Conservation (phyloP, 2,888 invertebrate genomes). For the Drosophila aldrichi region DNA sequence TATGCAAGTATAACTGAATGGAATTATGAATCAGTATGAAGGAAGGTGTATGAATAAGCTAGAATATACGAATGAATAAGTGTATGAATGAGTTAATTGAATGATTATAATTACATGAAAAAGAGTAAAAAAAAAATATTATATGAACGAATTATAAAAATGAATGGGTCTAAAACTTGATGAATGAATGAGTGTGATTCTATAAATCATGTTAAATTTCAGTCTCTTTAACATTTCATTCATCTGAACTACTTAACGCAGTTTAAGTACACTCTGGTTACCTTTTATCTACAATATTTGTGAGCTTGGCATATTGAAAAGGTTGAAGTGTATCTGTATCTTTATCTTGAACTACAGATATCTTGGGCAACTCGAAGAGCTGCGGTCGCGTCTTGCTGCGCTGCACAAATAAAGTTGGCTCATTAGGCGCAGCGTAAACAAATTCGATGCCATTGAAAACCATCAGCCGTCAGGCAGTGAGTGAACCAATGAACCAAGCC, state of each 20-base stretch:
- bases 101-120: too few relatives aligned
- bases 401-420: conserved; percentile 66
- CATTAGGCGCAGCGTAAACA: conserved; percentile 76
- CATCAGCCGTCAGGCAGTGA: conserved; percentile 35
- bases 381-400: conserved; percentile 58
- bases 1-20: too few relatives aligned
- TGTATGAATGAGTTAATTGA: background rate
- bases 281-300: background rate
- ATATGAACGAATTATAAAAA: background rate
- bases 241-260: background rate
- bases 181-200: background rate
- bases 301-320: background rate
- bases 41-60: background rate
- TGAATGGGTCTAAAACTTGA: background rate
- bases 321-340: conserved; percentile 26
- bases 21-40: background rate
- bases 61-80: background rate
- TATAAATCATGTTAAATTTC: background rate
- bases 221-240: background rate
- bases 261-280: background rate
- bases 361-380: conserved; percentile 24
- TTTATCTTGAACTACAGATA: conserved; percentile 4
- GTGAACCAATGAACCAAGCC: conserved; percentile 34
- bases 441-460: conserved; percentile 59
- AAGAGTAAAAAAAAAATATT: too few relatives aligned